Evolutionary conservation across 1,140 invertebrate genomes (phyloP).

Genomic region (Drosophila kohkoa): DNA sequence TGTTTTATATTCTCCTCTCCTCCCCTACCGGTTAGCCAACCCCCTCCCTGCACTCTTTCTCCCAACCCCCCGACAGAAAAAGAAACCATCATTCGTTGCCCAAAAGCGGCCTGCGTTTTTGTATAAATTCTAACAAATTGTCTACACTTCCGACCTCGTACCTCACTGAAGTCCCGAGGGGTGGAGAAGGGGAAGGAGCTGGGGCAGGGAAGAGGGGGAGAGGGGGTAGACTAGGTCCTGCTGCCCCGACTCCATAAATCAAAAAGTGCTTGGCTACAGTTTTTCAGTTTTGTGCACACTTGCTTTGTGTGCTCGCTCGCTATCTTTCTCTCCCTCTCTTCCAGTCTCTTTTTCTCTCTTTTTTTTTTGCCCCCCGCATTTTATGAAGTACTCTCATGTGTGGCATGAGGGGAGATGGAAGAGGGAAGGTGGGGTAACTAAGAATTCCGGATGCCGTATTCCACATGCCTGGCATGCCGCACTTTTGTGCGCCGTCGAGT

Average conservation of each 20-base stretch:
- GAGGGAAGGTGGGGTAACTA: not conserved
- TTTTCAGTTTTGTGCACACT: slow-evolving; percentile 79
- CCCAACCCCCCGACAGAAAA: not conserved
- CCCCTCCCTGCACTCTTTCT: no score
- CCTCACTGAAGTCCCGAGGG: not conserved
- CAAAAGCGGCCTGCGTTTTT: slow-evolving; percentile 71
- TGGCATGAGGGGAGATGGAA: slow-evolving; percentile 13
- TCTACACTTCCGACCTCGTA: slow-evolving; percentile 72
- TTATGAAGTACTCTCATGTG: slow-evolving; percentile 61
- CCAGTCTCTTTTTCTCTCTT: not conserved
- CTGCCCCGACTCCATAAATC: slow-evolving; percentile 66
- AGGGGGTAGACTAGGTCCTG: not conserved
- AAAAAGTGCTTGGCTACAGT: slow-evolving; percentile 82
- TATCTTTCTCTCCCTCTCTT: slow-evolving; percentile 21
- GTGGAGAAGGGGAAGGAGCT: no score
- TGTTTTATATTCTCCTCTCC: slow-evolving; percentile 63
- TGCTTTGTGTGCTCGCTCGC: slow-evolving; percentile 63
- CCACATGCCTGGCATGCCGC: slow-evolving; percentile 75
- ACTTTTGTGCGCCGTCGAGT: slow-evolving; percentile 73
- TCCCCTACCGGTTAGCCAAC: slow-evolving; percentile 3
- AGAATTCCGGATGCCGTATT: slow-evolving; percentile 57
- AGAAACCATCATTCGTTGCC: slow-evolving; percentile 42
- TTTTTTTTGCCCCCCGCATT: slow-evolving; percentile 51
- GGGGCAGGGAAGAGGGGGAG: not conserved
- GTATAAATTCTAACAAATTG: slow-evolving; percentile 83